phyloP scores from a whole-genome alignment of 2,797 vertebrate genomes.

The Holocentrus rufus region DNA sequence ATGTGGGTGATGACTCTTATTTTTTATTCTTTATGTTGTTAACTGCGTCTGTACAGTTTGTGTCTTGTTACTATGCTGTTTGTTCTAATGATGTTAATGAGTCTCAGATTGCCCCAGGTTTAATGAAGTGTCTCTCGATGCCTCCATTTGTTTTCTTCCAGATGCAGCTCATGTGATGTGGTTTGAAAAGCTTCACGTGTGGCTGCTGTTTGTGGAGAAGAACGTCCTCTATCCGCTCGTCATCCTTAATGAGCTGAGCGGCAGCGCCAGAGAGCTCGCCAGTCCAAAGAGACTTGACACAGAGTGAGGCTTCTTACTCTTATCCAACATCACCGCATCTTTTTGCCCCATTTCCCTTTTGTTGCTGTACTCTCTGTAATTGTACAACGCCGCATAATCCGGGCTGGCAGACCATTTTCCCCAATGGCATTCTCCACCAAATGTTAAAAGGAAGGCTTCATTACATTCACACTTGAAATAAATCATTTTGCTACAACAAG shows the following conservation, averaged over 20 bases:
- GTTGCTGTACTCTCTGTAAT: neutral
- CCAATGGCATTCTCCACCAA: too few relatives aligned
- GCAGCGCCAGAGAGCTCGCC: conserved; percentile 93
- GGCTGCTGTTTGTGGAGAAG: conserved; percentile 97
- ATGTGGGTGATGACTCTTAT: too few relatives aligned
- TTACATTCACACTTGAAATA: neutral
- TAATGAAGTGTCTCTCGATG: too few relatives aligned
- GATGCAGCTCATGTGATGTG: conserved; percentile 98
- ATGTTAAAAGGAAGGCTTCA: neutral
- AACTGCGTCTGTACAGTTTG: too few relatives aligned
- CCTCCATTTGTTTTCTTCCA: conserved; percentile 59
- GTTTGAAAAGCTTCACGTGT: conserved; percentile 97
- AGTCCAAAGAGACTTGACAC: conserved; percentile 93
- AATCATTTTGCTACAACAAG: too few relatives aligned
- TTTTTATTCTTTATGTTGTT: too few relatives aligned
- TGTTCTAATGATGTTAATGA: too few relatives aligned
- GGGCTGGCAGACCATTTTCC: neutral
- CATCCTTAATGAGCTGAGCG: conserved; percentile 96
- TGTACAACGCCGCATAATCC: neutral
- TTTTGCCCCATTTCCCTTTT: neutral
- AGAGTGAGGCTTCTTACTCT: conserved; percentile 85
- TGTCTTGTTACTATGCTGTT: too few relatives aligned
- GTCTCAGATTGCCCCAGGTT: too few relatives aligned
- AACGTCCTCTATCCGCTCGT: conserved; percentile 96
- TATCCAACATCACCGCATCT: neutral